Evolutionary conservation across 2,797 vertebrate genomes (phyloP), one percentile per base, ranked within the genome.

Genomic region (Balearica regulorum): DNA sequence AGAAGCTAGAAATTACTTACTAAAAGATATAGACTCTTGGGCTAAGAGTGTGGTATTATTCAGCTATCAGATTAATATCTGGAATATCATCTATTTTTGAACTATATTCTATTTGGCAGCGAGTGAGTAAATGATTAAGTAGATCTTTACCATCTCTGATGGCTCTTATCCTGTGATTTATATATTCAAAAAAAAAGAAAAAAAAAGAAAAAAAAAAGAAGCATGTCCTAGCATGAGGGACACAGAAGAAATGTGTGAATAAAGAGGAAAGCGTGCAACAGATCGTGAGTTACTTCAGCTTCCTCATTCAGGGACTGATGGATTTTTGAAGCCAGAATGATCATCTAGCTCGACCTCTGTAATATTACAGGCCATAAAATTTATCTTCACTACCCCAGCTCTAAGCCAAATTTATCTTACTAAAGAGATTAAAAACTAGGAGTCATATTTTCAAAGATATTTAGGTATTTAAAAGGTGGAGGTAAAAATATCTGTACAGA

Each of bases 281-380:
- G 3, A 18, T 43, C 0, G 0, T 57, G 41, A 72, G 48, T 75
- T 89, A 78, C 22, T 49, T 83, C 37, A 76, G 25, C 37, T 77
- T 83, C 54, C 20, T 95, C 51, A 28, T 87, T 87, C 75, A 87
- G 43, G 48, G 22, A 44, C 54, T 91, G 68, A 94, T 72, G 70
- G 66, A 76, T 70, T 82, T 94, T 93, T 96, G 71, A 94, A 86
- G 65, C 35, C 49, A 78, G 57, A 89, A 92, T 84, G 49, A 77
- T 73, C 71, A 83, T 49, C 61, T 83, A 75, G 12, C 61, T 62
- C 95, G 92, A 94, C 70, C 83, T 90, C 73, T 90, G 39, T 80
- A 82, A 82, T 91, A 95, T 37, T 64, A 69, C 12, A 94, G n/a
- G 13, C 51, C 60, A 94, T 93, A 96, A 94, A 91, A 82, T 82